These are phyloP conservation scores for Astreopora myriophthalma DNA, from an alignment of 64 coral and sea anemone genomes.

Conservation along the genomic window DNA sequence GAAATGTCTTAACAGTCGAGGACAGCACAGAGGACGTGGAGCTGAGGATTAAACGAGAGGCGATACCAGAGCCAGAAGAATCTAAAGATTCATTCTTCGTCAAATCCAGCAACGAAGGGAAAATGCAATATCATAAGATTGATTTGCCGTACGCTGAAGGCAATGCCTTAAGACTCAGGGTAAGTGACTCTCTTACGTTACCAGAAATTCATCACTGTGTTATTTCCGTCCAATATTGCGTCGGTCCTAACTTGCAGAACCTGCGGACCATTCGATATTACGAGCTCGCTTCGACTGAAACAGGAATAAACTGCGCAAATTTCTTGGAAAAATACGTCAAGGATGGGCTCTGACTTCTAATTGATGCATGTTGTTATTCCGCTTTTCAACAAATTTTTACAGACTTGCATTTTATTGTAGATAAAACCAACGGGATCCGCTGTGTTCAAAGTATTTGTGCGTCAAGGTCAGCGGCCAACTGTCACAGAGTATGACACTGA, in stretches of 20 bases:
- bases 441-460: not conserved
- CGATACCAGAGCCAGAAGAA: not conserved
- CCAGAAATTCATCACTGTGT: not conserved
- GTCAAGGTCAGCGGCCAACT: slow-evolving; percentile 3
- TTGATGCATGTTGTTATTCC: not conserved
- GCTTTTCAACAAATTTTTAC: not conserved
- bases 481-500: not conserved
- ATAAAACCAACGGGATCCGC: not conserved
- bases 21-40: slow-evolving; percentile 38
- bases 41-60: slow-evolving; percentile 8
- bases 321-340: too few species aligned
- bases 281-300: too few species aligned
- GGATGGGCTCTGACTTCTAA: too few species aligned
- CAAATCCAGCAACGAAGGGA: slow-evolving; percentile 50
- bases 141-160: not conserved
- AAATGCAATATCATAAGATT: slow-evolving; percentile 68
- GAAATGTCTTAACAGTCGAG: not conserved
- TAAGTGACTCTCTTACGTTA: not conserved
- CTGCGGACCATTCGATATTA: too few species aligned
- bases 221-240: too few species aligned
- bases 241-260: too few species aligned
- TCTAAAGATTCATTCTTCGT: not conserved
- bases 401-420: not conserved
- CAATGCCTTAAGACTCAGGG: not conserved
- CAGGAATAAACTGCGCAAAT: too few species aligned